Base-by-base conservation (phyloP, 2,888 invertebrate species). In the Meteorus colon region DNA sequence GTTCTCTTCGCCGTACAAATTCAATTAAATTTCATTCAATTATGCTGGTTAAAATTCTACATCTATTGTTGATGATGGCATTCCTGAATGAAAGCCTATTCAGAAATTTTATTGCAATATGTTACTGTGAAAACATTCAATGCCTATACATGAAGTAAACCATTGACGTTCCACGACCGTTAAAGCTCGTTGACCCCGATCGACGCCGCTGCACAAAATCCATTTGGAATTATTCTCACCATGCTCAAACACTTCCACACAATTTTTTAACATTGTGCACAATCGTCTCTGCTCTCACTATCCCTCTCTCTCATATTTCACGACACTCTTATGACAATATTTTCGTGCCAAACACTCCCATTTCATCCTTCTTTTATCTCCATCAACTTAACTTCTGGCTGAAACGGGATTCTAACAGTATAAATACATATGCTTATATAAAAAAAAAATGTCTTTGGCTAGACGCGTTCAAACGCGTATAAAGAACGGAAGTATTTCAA, bases 211-310 rank as follows among this genome's bases (percentile, higher is more conserved):
- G 59, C 27, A 51, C 34, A 73, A 48, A 48, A 70, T 60, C 74
- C 65, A 75, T 75, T 73, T 59, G 59, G 69, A 79, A 79, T 78
- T 79, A 79, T 79, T 78, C 76, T 78, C 75, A 70, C 75, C 69
- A 12, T 59, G 71, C 71, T 71, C 73, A 71, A 55, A 55, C 6
- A 19, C 19, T 5, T 48, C 27, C 10, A 29, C 16, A 27, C n/a
- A 24, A 29, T 29, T 48, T 68, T 67, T 67, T 45, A 45, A 29
- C n/a, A 24, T n/a, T 31, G 12, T 65, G 8, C 37, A 37, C 8
- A 8, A 55, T 55, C 55, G 19, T 37, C 19, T 65, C 8, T 63
- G 19, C 34, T 29, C 6, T 29, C 10, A 10, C 24, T 27, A 5
- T 60, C 27, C 1, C 29, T 14, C 60, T 29, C 1, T 60, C 5